phyloP scores from a whole-genome alignment of 1,140 invertebrate species.

The Aphelenchoides avenae region DNA sequence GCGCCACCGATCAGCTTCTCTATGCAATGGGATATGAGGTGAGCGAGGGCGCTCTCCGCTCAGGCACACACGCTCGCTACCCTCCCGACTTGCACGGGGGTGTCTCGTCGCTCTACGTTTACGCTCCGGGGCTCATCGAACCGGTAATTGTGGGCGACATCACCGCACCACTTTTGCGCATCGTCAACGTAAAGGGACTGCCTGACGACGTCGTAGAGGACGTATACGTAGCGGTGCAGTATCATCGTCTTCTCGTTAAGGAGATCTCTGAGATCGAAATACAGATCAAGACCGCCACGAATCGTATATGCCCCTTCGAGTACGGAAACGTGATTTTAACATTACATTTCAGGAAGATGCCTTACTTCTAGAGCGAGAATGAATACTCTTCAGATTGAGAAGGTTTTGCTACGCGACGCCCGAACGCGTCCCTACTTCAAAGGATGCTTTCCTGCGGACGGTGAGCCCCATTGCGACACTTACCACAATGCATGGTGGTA shows the following conservation, averaged over 20 bases:
- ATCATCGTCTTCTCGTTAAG: slow-evolving; percentile 16
- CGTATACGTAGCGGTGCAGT: slow-evolving; percentile 7
- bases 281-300: slow-evolving; percentile 11
- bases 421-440: too few species aligned
- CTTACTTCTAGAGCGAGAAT: too few species aligned
- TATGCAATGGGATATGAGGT: slow-evolving; percentile 7
- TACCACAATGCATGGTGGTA: too few species aligned
- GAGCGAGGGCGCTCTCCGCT: neutral
- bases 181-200: slow-evolving; percentile 17
- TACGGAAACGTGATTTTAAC: too few species aligned
- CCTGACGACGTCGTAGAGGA: slow-evolving; percentile 9
- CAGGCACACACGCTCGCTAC: neutral
- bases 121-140: slow-evolving; percentile 29
- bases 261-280: slow-evolving; percentile 17
- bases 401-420: too few species aligned
- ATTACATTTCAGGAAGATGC: too few species aligned
- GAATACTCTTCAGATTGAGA: too few species aligned
- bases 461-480: too few species aligned
- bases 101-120: slow-evolving; percentile 22
- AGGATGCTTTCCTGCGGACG: too few species aligned
- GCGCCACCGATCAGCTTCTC: neutral
- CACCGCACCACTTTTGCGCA: slow-evolving; percentile 20
- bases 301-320: slow-evolving; percentile 1
- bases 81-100: too few species aligned
- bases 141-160: slow-evolving; percentile 21